A percentile compares a stretch with the other conserved stretches of the same genome.
Conservation (phyloP, 2,888 invertebrate species). For the Craniophora ligustri region DNA sequence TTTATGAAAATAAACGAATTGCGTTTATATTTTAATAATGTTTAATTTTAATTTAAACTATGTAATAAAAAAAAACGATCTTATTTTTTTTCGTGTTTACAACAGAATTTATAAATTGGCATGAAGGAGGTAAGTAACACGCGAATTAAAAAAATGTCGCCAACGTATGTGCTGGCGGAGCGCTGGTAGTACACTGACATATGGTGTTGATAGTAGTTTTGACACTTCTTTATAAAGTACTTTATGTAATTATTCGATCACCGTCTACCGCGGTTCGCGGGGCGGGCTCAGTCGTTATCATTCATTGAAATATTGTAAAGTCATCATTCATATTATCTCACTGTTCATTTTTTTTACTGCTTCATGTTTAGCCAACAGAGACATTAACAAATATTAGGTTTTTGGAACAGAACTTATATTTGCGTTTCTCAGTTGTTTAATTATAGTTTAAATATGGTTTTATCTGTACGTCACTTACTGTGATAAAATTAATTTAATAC, state of each 20-base stretch:
- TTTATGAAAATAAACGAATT: no score
- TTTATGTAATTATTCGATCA: constrained; percentile 11
- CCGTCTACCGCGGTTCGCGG: not conserved
- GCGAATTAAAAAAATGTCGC: not conserved
- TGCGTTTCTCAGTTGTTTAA: not conserved
- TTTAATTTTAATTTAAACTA: no score
- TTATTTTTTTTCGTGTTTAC: no score
- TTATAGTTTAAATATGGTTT: not conserved
- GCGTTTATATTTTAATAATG: no score
- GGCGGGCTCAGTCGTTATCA: no score
- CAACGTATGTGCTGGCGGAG: constrained; percentile 4
- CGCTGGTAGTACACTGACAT: constrained; percentile 14
- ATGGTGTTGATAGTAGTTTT: constrained; percentile 1
- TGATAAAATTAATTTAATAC: no score
- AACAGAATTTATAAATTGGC: no score
- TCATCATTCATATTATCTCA: not conserved
- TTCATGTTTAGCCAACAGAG: not conserved
- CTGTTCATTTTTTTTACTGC: not conserved
- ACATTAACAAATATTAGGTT: not conserved
- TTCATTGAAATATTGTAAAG: not conserved
- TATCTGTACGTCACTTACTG: no score
- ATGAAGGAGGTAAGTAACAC: not conserved
- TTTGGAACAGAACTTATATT: not conserved
- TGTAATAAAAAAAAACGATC: no score
- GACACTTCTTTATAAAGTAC: not conserved